Conservation (phyloP, 2,797 vertebrate species). For the Bradypodion ventrale region DNA sequence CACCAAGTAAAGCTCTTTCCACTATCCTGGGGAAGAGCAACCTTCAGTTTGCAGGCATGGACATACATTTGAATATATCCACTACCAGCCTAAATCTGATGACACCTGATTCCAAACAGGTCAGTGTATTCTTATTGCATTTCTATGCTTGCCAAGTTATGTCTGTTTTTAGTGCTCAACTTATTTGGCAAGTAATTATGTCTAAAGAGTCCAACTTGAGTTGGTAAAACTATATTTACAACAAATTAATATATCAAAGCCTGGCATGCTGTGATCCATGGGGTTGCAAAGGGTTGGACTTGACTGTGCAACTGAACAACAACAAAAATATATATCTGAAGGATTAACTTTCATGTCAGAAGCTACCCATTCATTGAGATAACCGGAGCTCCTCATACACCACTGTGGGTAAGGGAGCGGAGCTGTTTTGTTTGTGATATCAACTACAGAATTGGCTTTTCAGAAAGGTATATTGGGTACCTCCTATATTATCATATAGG, state of each 20-base stretch:
- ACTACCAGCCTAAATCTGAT: slow-evolving; percentile 97
- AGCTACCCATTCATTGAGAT: background rate
- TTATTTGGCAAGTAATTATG: background rate
- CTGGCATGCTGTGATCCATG: too few relatives aligned
- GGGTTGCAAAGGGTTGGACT: too few relatives aligned
- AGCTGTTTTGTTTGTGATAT: background rate
- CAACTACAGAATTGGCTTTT: background rate
- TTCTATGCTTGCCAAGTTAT: slow-evolving; percentile 18
- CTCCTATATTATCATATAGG: background rate
- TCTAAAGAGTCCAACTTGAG: background rate
- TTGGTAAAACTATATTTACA: background rate
- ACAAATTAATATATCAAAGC: too few relatives aligned
- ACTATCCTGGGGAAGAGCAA: slow-evolving; percentile 96
- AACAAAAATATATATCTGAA: background rate
- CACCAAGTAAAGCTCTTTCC: slow-evolving; percentile 92
- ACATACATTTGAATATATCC: slow-evolving; percentile 95
- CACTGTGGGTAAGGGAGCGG: background rate
- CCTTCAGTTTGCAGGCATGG: slow-evolving; percentile 97
- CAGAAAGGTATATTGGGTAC: background rate
- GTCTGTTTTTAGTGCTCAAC: background rate
- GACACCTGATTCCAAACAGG: slow-evolving; percentile 97
- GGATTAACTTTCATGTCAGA: background rate
- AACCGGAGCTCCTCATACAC: background rate
- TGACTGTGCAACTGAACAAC: too few relatives aligned
- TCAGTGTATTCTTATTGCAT: slow-evolving; percentile 63